Conservation (phyloP, 2,797 vertebrate species). For the Poeciliopsis presidionis region DNA sequence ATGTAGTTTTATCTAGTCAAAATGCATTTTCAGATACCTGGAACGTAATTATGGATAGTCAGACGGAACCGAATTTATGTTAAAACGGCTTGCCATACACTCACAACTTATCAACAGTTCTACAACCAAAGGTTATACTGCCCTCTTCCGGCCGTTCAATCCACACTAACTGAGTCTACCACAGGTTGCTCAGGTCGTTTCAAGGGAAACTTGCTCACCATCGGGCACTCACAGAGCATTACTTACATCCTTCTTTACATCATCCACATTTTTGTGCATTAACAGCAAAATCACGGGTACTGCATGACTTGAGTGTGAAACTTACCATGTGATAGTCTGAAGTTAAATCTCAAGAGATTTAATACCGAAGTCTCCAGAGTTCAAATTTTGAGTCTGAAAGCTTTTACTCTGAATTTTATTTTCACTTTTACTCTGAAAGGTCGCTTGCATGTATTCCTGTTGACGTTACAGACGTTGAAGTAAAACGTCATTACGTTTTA, state of each 20-base stretch:
- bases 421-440: not conserved
- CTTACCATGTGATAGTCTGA: not conserved
- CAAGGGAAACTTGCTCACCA: not conserved
- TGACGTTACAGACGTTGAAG: not conserved
- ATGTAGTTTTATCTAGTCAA: too few relatives aligned
- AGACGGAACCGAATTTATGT: too few relatives aligned
- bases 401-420: too few relatives aligned
- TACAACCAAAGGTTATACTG: not conserved
- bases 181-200: not conserved
- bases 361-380: too few relatives aligned
- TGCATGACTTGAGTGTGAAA: not conserved
- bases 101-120: not conserved
- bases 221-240: not conserved
- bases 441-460: not conserved
- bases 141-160: not conserved
- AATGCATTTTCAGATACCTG: too few relatives aligned
- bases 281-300: not conserved
- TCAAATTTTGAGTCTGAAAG: too few relatives aligned
- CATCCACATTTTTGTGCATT: not conserved
- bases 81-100: too few relatives aligned
- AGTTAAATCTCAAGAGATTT: not conserved
- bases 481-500: not conserved
- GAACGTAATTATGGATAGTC: too few relatives aligned
- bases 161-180: not conserved
- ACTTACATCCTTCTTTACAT: not conserved